Evolutionary conservation across 2,797 vertebrate species (phyloP).

Genomic region (Neomorphus geoffroyi): DNA sequence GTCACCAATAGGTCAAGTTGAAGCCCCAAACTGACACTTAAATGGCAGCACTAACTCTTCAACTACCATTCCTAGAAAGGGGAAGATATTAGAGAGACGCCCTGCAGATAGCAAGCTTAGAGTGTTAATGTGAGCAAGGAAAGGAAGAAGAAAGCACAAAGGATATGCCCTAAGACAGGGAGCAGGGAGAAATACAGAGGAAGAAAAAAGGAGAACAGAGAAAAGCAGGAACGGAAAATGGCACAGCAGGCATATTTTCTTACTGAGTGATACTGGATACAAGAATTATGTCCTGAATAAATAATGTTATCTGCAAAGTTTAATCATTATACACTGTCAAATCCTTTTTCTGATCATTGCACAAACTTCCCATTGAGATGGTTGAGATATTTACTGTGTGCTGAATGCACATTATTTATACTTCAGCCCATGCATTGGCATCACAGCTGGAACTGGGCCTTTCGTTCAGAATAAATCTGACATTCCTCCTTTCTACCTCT

Average conservation of each 20-base stretch:
- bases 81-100: neutral
- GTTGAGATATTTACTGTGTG: neutral
- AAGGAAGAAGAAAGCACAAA: neutral
- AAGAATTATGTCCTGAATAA: neutral
- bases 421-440: neutral
- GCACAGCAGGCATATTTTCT: neutral
- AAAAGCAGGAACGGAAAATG: neutral
- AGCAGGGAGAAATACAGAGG: neutral
- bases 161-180: neutral
- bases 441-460: neutral
- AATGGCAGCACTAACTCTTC: neutral
- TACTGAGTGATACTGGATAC: neutral
- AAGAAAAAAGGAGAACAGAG: neutral
- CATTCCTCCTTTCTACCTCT: neutral
- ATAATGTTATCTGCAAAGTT: neutral
- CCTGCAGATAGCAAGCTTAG: neutral
- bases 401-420: neutral
- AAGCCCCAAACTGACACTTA: neutral
- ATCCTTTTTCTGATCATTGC: neutral
- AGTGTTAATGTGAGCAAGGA: neutral
- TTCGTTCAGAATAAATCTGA: constrained; percentile 1
- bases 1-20: neutral
- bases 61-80: neutral
- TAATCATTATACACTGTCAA: neutral
- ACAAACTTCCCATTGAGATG: neutral